Base-by-base conservation (phyloP, 2,113 vertebrate species). In the Motacilla alba region DNA sequence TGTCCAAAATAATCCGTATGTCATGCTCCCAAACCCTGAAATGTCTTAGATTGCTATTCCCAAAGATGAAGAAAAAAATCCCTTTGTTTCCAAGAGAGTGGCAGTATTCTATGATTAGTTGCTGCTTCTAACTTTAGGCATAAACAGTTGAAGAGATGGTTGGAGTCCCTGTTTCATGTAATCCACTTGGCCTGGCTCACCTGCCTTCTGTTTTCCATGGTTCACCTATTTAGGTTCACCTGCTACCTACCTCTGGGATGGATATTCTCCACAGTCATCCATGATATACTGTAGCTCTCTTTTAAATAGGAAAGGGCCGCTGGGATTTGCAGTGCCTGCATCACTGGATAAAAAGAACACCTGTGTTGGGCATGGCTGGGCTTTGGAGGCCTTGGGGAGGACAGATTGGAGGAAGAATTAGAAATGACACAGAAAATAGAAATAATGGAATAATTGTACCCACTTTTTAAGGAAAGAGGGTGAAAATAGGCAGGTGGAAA, bases 251-350 rank as follows among this genome's bases (percentile, higher is more conserved):
- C 31, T 74, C 50, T 78, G 31, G 41, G 43, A 35, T 9, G 5
- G 9, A 11, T 63, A n/a, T 55, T 75, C 22, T 70, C 31, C 35
- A 41, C 33, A 23, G 21, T 39, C 12, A 43, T 20, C 16, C 8
- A 30, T 21, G 27, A 82, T n/a, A 52, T 4, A 44, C 7, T 0
- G 0, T 33, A 72, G 14, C 4, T 33, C 23, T 70, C 35, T 59
- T 35, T 66, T 55, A 62, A 70, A 47, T 8, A 59, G 22, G 15
- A 79, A 37, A 87, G 55, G 14, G 16, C 6, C 35, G 3, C 24
- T 64, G 17, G 55, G 35, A 78, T 59, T 83, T 7, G 2, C 15
- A n/a, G n/a, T 47, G 21, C 9, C 46, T 70, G 11, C 59, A 13
- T 76, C 30, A 47, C 1, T 66, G 41, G 16, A 28, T 49, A 37